These are phyloP conservation scores for Sussaba pulchella DNA, from an alignment of 2,888 invertebrate genomes.

Conservation along the genomic window DNA sequence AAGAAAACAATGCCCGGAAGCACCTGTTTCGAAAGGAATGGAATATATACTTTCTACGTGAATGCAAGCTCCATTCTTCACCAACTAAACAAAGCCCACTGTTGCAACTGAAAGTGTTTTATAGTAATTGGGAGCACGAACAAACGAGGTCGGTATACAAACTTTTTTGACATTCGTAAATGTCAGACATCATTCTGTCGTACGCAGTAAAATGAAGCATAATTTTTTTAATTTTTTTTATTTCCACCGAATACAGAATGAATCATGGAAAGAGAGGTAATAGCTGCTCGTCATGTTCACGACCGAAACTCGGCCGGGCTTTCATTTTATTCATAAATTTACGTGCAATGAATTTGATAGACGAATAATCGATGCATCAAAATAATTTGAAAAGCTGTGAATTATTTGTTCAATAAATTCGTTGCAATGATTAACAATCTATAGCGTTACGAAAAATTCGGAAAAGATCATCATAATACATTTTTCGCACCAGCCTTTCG, in stretches of 20 bases:
- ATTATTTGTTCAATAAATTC: too few species aligned
- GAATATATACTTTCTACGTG: conserved; percentile 6
- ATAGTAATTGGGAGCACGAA: conserved; percentile 10
- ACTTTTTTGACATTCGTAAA: not conserved
- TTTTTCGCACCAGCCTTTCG: too few species aligned
- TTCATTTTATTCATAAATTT: too few species aligned
- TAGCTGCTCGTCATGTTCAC: too few species aligned
- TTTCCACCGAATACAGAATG: not conserved
- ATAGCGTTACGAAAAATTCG: not conserved
- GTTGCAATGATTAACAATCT: not conserved
- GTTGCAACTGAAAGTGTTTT: conserved; percentile 2
- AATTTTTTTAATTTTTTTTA: not conserved
- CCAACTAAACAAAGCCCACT: not conserved
- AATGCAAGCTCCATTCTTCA: conserved; percentile 6
- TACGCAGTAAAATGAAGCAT: not conserved
- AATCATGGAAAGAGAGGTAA: not conserved
- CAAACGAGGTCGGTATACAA: not conserved
- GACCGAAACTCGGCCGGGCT: too few species aligned
- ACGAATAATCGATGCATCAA: too few species aligned
- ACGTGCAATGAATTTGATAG: too few species aligned
- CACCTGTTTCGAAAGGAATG: not conserved
- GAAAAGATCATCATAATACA: not conserved
- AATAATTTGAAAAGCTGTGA: not conserved
- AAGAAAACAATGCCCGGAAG: not conserved
- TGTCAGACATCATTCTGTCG: not conserved